These are phyloP conservation scores for Hoplodrina ambigua DNA, from an alignment of 2,888 invertebrate genomes.

Conservation along the genomic window DNA sequence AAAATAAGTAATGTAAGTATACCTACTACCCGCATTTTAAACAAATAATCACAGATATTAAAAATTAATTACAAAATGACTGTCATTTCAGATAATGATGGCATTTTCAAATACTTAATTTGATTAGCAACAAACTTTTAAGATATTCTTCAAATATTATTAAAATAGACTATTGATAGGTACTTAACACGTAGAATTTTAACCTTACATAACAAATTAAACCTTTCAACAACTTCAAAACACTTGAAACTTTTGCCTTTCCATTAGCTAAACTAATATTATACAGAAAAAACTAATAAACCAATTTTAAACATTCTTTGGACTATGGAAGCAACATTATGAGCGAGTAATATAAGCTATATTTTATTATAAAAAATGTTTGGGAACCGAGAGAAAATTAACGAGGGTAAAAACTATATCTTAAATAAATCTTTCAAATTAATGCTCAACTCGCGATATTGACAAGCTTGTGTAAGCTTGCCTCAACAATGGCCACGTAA, in stretches of 20 bases:
- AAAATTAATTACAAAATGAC: constrained; percentile 56
- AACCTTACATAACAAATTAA: neutral
- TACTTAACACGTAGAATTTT: neutral
- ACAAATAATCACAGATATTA: constrained; percentile 62
- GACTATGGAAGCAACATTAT: too few species aligned
- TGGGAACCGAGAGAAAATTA: too few species aligned
- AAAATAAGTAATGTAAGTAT: constrained; percentile 50
- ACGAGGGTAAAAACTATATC: too few species aligned
- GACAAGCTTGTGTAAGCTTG: neutral
- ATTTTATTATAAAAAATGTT: too few species aligned
- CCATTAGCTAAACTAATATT: too few species aligned
- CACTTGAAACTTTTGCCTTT: neutral
- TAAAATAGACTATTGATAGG: neutral
- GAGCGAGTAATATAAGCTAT: too few species aligned
- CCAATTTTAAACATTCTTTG: too few species aligned
- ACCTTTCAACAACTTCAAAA: neutral
- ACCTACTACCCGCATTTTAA: constrained; percentile 56
- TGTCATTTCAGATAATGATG: constrained; percentile 54
- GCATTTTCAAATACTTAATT: constrained; percentile 26
- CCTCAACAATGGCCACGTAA: constrained; percentile 30
- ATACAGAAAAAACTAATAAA: too few species aligned
- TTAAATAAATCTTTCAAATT: neutral
- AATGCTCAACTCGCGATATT: neutral
- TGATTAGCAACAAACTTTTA: constrained; percentile 46
- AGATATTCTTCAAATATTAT: neutral